Evolutionary conservation across 2,888 invertebrate species (phyloP).

Genomic region (Cerastoderma edule): DNA sequence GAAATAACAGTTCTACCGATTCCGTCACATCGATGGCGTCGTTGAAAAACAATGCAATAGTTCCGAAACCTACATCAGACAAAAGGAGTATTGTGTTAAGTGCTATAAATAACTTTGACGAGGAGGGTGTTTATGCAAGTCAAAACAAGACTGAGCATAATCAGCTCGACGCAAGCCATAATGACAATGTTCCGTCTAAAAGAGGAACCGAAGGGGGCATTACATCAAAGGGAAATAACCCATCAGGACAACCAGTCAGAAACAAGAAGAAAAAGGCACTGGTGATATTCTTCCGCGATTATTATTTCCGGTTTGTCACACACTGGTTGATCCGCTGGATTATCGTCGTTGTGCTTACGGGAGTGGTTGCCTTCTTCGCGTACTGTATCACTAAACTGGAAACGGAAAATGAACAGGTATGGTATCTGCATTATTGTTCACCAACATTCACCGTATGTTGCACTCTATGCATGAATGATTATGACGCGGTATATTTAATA

Average conservation of each 20-base stretch:
- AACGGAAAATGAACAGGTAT: slow-evolving; percentile 76
- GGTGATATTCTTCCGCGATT: slow-evolving; percentile 69
- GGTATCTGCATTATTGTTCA: too few species aligned
- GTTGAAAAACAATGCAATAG: slow-evolving; percentile 12
- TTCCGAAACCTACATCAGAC: not conserved
- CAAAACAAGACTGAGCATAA: too few species aligned
- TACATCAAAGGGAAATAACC: too few species aligned
- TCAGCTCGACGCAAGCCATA: too few species aligned
- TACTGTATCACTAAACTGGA: slow-evolving; percentile 69
- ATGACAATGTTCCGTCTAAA: too few species aligned
- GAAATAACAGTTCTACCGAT: slow-evolving; percentile 15
- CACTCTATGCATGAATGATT: too few species aligned
- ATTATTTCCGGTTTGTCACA: slow-evolving; percentile 72
- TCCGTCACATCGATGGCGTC: slow-evolving; percentile 2
- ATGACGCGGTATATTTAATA: too few species aligned
- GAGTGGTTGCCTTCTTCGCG: slow-evolving; percentile 58
- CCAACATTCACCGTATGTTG: too few species aligned
- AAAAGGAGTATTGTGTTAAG: slow-evolving; percentile 17
- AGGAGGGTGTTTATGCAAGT: too few species aligned
- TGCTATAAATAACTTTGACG: slow-evolving; percentile 11
- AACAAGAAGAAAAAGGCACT: slow-evolving; percentile 50
- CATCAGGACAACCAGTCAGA: too few species aligned
- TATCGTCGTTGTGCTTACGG: slow-evolving; percentile 59
- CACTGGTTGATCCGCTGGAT: slow-evolving; percentile 67
- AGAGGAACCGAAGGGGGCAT: too few species aligned